These are phyloP conservation scores for Drosophila repleta DNA, from an alignment of 1,140 invertebrate genomes.

Conservation along the genomic window DNA sequence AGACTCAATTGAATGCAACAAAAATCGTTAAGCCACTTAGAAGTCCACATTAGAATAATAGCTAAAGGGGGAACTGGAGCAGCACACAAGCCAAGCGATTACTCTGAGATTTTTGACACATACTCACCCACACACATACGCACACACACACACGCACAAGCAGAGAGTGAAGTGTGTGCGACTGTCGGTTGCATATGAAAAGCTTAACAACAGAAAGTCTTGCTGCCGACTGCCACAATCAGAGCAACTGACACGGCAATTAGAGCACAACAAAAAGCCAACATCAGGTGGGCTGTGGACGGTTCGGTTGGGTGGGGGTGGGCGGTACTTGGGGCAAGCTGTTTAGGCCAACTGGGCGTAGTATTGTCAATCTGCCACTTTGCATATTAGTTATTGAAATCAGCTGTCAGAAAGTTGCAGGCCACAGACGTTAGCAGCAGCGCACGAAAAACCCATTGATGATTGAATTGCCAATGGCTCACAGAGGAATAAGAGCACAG, in stretches of 20 bases:
- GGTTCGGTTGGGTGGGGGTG: background rate
- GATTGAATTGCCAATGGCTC: slow-evolving; percentile 64
- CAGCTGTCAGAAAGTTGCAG: slow-evolving; percentile 78
- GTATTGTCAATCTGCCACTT: slow-evolving; percentile 56
- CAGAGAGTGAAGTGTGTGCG: slow-evolving; percentile 14
- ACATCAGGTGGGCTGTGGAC: background rate
- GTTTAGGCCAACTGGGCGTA: slow-evolving; percentile 19
- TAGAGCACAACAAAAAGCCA: slow-evolving; percentile 64
- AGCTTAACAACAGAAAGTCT: slow-evolving; percentile 63
- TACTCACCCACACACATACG: background rate
- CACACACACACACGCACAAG: too few species aligned
- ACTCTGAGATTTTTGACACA: slow-evolving; percentile 27
- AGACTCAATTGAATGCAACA: slow-evolving; percentile 70
- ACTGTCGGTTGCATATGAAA: slow-evolving; percentile 13
- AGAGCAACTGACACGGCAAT: slow-evolving; percentile 72
- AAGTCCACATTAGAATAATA: slow-evolving; percentile 32
- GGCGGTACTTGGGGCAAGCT: background rate
- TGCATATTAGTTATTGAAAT: slow-evolving; percentile 82
- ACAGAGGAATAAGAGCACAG: slow-evolving; percentile 38
- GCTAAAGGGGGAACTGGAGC: slow-evolving; percentile 16
- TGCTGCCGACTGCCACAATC: slow-evolving; percentile 57
- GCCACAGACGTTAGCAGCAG: slow-evolving; percentile 51
- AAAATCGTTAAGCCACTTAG: slow-evolving; percentile 77
- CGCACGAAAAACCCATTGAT: slow-evolving; percentile 62
- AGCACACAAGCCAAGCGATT: slow-evolving; percentile 42